Base-by-base conservation (phyloP, 2,888 invertebrate species). In the Halictus ligatus region DNA sequence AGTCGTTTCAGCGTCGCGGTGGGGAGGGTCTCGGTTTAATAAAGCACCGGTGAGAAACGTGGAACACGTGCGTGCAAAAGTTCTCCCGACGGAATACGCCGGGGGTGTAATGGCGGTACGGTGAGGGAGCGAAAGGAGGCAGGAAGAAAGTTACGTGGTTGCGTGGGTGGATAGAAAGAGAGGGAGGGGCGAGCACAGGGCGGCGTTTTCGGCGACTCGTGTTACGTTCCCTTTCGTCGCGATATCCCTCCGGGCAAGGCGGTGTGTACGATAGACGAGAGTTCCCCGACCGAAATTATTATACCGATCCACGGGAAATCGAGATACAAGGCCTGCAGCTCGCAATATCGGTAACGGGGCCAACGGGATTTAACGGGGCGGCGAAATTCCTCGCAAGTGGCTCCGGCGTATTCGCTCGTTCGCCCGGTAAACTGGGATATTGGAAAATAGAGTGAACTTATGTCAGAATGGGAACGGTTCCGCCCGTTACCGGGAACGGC, bases 41-140 rank as follows among this genome's bases (percentile, higher is more conserved):
- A 92, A 90, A 92, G 89, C 89, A 88, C 88, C 86, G 85, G 80
- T 86, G 90, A 91, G 92, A 89, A 89, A 92, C 91, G 87, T 87
- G 90, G 89, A 87, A 90, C 92, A 89, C 90, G 92, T 91, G 92
- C 91, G 92, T 92, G 89, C 88, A 67, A 88, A 91, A 92, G 81
- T 91, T 92, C 85, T 86, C 88, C 87, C 88, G 54, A 54, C 75
- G 87, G 87, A 79, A 21, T 58, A 40, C 60, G 48, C 21, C 64
- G 71, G 50, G 75, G 48, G 78, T 75, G 81, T 77, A 79, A 78
- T 77, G 80, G 76, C 73, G 35, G 81, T 18, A 29, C 2, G 50
- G 69, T 10, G 43, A 6, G 69, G 40, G 74, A 46, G 50, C 80
- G 78, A 80, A 78, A 74, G 73, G 71, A 35, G 50, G 74, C 43